A percentile compares a stretch with the other conserved stretches of the same genome.
These are phyloP conservation scores for Menidia beryllina DNA, from an alignment of 2,113 vertebrate species.

Conservation along the genomic window DNA sequence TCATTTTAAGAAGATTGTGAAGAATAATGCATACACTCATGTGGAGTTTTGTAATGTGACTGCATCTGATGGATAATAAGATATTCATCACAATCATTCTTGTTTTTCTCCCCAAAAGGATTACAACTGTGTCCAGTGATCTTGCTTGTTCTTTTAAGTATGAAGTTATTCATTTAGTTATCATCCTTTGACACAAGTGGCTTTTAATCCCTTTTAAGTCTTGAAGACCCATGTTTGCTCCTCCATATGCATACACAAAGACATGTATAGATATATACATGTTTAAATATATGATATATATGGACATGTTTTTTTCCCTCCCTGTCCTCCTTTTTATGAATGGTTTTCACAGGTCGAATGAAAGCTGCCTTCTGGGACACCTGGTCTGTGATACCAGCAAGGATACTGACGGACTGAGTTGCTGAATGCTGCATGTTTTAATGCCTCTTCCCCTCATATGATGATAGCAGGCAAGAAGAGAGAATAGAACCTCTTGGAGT, in stretches of 20 bases:
- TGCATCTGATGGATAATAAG: slow-evolving; percentile 11
- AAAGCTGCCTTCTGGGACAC: slow-evolving; percentile 23
- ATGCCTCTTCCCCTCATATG: slow-evolving; percentile 53
- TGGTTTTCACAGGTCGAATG: slow-evolving; percentile 18
- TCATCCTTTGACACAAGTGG: slow-evolving; percentile 11
- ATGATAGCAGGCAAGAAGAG: slow-evolving; percentile 52
- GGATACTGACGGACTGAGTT: slow-evolving; percentile 25
- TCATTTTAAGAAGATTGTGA: slow-evolving; percentile 4
- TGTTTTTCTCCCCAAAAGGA: slow-evolving; percentile 17
- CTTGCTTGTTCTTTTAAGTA: slow-evolving; percentile 12
- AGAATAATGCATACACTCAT: background rate
- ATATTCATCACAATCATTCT: slow-evolving; percentile 27
- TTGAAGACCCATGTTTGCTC: background rate
- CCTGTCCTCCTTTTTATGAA: slow-evolving; percentile 16
- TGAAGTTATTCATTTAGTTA: slow-evolving; percentile 16
- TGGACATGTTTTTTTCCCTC: slow-evolving; percentile 26
- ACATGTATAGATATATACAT: too few species aligned
- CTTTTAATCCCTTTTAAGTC: background rate
- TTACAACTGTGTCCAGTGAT: slow-evolving; percentile 12
- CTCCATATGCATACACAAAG: too few species aligned
- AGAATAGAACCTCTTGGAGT: slow-evolving; percentile 21
- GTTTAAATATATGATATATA: slow-evolving; percentile 12
- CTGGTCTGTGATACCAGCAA: slow-evolving; percentile 29
- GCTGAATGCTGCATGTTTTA: slow-evolving; percentile 35
- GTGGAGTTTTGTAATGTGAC: slow-evolving; percentile 12